These are phyloP conservation scores for Telmatochromis sp. DNA, from an alignment of 2,113 vertebrate species.

Conservation along the genomic window DNA sequence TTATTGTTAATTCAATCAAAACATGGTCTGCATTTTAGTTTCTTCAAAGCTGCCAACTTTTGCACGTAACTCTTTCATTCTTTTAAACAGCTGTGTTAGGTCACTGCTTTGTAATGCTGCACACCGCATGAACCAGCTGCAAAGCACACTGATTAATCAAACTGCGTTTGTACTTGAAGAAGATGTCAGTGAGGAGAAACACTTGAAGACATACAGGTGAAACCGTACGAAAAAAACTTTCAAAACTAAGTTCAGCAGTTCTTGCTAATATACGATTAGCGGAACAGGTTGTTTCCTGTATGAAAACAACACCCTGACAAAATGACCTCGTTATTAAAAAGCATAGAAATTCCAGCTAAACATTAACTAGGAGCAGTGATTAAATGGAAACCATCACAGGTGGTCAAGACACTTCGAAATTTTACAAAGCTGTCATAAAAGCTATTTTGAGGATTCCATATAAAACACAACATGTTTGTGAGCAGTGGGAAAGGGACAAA, in stretches of 20 bases:
- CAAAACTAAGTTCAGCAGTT: background rate
- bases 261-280: background rate
- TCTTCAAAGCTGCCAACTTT: background rate
- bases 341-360: background rate
- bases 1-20: background rate
- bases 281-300: background rate
- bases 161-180: background rate
- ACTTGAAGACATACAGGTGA: background rate
- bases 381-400: background rate
- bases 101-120: background rate
- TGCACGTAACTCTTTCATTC: background rate
- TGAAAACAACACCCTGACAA: background rate
- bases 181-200: background rate
- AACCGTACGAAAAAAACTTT: rapidly evolving
- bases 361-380: background rate
- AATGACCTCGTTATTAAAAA: background rate
- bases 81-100: background rate
- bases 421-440: background rate
- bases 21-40: background rate
- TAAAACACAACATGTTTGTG: background rate
- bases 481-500: background rate
- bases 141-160: background rate
- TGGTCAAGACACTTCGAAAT: background rate
- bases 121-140: background rate
- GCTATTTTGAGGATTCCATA: background rate